Conservation (phyloP, 92 coral and sea anemone species). For the Parazoanthus darwini region DNA sequence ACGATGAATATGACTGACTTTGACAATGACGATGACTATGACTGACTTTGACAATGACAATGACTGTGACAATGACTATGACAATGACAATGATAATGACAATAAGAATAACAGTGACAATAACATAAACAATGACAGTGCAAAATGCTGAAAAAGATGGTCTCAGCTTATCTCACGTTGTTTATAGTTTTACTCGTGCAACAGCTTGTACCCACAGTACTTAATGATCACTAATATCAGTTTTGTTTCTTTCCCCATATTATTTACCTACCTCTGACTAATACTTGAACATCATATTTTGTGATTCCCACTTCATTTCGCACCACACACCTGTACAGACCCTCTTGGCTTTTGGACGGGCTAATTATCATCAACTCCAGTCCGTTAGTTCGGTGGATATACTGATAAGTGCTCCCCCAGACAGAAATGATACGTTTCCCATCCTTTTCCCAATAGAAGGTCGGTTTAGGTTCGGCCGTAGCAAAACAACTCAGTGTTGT, state of each 20-base stretch:
- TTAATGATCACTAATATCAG: neutral
- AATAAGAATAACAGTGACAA: neutral
- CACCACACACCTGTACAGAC: slow-evolving; percentile 21
- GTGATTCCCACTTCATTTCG: neutral
- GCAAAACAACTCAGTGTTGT: slow-evolving; percentile 29
- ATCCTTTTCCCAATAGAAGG: slow-evolving; percentile 27
- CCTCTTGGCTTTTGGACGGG: slow-evolving; percentile 8
- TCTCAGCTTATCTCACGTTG: neutral
- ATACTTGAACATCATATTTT: neutral
- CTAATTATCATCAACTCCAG: slow-evolving; percentile 4
- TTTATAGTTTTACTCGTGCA: too few relatives aligned
- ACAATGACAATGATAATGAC: neutral
- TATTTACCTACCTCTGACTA: slow-evolving; percentile 1
- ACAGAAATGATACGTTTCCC: neutral
- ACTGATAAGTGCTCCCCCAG: slow-evolving; percentile 15
- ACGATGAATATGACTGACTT: neutral
- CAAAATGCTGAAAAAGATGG: neutral
- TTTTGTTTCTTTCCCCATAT: neutral
- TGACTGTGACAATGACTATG: too few relatives aligned
- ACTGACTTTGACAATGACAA: too few relatives aligned
- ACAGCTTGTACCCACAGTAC: neutral
- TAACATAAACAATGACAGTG: too few relatives aligned
- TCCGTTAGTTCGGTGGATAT: slow-evolving; percentile 11
- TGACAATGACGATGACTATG: too few relatives aligned
- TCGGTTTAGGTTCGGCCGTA: slow-evolving; percentile 25